phyloP scores from a whole-genome alignment of 2,888 invertebrate species.

The Darwinula stevensoni region DNA sequence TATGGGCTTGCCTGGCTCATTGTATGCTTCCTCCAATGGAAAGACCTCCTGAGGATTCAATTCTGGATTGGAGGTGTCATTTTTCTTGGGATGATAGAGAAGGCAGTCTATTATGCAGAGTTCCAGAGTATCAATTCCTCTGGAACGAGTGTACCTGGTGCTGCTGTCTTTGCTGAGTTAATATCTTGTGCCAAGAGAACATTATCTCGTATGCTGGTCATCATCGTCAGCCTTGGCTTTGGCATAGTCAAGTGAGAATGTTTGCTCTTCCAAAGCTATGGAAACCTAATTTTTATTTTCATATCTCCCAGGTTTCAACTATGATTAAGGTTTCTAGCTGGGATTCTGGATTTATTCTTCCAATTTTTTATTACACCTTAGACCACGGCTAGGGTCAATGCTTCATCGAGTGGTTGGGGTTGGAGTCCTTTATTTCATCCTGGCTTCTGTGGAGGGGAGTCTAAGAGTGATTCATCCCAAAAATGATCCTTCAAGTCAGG shows the following conservation, averaged over 20 bases:
- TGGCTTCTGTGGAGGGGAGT: conserved; percentile 62
- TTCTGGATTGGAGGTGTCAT: conserved; percentile 89
- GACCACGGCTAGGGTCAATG: conserved; percentile 60
- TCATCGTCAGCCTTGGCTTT: conserved; percentile 78
- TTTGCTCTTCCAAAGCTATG: neutral
- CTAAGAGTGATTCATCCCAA: conserved; percentile 35
- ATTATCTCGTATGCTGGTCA: conserved; percentile 66
- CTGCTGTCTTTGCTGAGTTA: conserved; percentile 59
- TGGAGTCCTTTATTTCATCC: conserved; percentile 47
- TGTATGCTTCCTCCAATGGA: conserved; percentile 58
- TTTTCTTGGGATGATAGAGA: conserved; percentile 27
- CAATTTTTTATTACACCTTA: no score
- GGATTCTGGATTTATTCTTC: no score
- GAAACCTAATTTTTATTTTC: no score
- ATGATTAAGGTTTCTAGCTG: no score
- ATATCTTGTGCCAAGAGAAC: conserved; percentile 72
- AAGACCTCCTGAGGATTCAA: conserved; percentile 64
- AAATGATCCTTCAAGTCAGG: conserved; percentile 27
- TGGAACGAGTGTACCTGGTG: conserved; percentile 30
- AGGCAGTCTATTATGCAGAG: conserved; percentile 63
- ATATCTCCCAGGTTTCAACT: no score
- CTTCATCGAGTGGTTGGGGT: conserved; percentile 60
- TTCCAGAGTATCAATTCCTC: conserved; percentile 43
- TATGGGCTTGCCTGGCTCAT: conserved; percentile 51
- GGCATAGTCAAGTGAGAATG: conserved; percentile 61